Evolutionary conservation across 1,140 invertebrate species (phyloP).

Genomic region (Diorhabda sublineata): DNA sequence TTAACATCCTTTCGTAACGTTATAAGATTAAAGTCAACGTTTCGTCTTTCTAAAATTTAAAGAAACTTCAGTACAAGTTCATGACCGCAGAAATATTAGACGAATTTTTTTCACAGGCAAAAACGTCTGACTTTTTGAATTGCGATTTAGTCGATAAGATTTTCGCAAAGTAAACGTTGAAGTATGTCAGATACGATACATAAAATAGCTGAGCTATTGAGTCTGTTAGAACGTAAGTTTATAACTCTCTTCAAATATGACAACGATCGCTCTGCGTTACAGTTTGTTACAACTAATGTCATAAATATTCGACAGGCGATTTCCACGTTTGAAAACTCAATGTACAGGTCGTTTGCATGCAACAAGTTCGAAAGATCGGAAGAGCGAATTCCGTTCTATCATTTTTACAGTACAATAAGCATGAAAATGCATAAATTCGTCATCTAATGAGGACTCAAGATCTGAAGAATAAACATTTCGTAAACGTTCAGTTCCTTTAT

Average conservation of each 20-base stretch:
- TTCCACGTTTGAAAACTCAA: neutral
- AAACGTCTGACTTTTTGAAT: too few species aligned
- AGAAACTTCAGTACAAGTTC: too few species aligned
- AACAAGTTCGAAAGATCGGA: neutral
- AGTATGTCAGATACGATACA: neutral
- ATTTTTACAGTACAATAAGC: conserved; percentile 3
- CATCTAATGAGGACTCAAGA: neutral
- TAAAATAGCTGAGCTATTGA: neutral
- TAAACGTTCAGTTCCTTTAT: conserved; percentile 1
- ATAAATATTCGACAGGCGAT: neutral
- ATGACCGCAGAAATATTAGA: too few species aligned
- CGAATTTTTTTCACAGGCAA: too few species aligned
- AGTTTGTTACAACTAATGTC: neutral
- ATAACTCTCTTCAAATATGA: neutral
- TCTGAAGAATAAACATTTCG: conserved; percentile 1
- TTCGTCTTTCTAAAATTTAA: too few species aligned
- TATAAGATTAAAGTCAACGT: too few species aligned
- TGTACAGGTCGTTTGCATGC: conserved; percentile 1
- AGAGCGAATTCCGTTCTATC: neutral
- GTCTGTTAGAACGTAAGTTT: conserved; percentile 1
- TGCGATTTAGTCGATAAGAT: neutral
- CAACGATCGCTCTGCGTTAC: neutral
- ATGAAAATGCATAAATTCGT: conserved; percentile 1
- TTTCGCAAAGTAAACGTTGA: neutral
- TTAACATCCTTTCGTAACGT: too few species aligned